Evolutionary conservation across 2,888 invertebrate genomes (phyloP), one percentile per base, ranked within the genome.

Genomic region (Pandemis heparana): DNA sequence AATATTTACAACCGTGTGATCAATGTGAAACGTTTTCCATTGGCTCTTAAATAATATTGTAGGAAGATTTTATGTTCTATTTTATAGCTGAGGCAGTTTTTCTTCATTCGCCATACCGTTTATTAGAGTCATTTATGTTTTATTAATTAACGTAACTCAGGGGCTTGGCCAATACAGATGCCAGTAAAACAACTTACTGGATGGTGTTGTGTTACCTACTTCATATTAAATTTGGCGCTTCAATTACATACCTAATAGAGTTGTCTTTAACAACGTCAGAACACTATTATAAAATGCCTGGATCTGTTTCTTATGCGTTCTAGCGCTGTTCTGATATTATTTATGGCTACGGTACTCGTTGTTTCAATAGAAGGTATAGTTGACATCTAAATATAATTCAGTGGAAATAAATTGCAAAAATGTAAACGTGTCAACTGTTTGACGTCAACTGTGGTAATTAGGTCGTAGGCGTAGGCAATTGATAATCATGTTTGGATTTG

Each of bases 71-170:
- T 73, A 73, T 68, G 63, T 63, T 64, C 63, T 12, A 48, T 68
- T 68, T 68, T 68, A 73, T 63, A 59, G 73, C 59, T 43, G 39
- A 68, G 53, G 56, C 63, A 68, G 68, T 68, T 72, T 62, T 67
- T 68, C 73, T 46, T 64, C 67, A 67, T 73, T 63, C 48, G 46
- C 48, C 48, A 62, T 46, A 62, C 14, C 56, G 68, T 68, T 68
- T 63, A 68, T 63, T 63, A 56, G 51, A 43, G 18, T 41, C 71
- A 53, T 72, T 73, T 64, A 73, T 73, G 73, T 39, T 68, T 63
- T 68, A 64, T 73, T 68, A 73, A 73, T 68, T 73, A 73, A 68
- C 73, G 73, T 73, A 68, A 69, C 63, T 8, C 63, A 48, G 67
- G 8, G 67, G 53, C 48, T 59, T 39, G 38, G 41, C 61, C 38